phyloP scores from a whole-genome alignment of 2,888 invertebrate species.

The Prionchulus punctatus region DNA sequence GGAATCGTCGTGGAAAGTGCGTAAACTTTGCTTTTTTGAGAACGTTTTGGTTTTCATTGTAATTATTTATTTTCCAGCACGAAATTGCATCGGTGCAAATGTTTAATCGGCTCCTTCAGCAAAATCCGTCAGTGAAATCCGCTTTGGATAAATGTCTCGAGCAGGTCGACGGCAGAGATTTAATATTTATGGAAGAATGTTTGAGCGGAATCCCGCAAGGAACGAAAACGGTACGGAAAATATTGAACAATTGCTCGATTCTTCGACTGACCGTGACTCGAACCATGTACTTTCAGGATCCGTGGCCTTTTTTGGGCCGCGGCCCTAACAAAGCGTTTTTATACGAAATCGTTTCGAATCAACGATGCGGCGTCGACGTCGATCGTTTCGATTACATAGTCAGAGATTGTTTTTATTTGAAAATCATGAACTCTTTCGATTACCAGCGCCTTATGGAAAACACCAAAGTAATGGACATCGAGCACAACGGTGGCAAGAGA shows the following conservation, averaged over 20 bases:
- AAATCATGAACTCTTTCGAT: slow-evolving; percentile 38
- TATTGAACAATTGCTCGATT: not conserved
- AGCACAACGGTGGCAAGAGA: too few species aligned
- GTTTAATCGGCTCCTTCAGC: slow-evolving; percentile 37
- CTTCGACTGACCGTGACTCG: not conserved
- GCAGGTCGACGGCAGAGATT: slow-evolving; percentile 30
- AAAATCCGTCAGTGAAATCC: slow-evolving; percentile 21
- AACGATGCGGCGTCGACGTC: slow-evolving; percentile 46
- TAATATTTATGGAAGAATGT: slow-evolving; percentile 40
- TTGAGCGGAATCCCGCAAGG: slow-evolving; percentile 21
- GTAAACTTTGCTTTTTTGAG: too few species aligned
- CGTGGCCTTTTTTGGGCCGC: slow-evolving; percentile 26
- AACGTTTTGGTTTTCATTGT: too few species aligned
- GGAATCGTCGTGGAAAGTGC: slow-evolving; percentile 22
- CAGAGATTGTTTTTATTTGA: slow-evolving; percentile 41
- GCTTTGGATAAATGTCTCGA: slow-evolving; percentile 28
- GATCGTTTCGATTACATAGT: slow-evolving; percentile 53
- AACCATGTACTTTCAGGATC: too few species aligned
- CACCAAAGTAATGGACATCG: not conserved
- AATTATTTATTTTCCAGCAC: slow-evolving; percentile 35
- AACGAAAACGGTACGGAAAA: slow-evolving; percentile 9
- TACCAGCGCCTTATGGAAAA: slow-evolving; percentile 16
- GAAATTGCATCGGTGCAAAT: slow-evolving; percentile 40
- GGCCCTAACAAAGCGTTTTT: slow-evolving; percentile 37
- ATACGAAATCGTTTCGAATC: slow-evolving; percentile 47